Evolutionary conservation across 2,797 vertebrate genomes (phyloP).

Genomic region (Muscicapa comitata): DNA sequence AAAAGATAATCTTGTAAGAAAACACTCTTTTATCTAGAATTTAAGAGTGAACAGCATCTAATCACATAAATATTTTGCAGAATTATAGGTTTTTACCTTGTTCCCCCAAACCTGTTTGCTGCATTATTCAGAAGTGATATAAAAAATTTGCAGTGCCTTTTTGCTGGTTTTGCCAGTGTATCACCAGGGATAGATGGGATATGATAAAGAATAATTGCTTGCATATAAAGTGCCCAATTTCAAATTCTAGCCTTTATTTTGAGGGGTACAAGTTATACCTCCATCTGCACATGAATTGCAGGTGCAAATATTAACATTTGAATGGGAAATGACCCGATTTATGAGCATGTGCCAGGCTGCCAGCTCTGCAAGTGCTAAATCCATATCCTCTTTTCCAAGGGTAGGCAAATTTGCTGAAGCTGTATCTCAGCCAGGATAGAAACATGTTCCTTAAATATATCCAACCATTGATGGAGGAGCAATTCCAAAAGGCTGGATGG

Average conservation of each 20-base stretch:
- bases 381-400: not conserved
- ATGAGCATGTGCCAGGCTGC: not conserved
- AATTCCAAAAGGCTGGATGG: not conserved
- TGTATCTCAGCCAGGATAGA: not conserved
- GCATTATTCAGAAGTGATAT: not conserved
- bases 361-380: constrained; percentile 6
- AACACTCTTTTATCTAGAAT: not conserved
- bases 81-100: not conserved
- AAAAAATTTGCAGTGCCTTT: not conserved
- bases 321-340: constrained; percentile 26
- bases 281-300: constrained; percentile 48
- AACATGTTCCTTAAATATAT: not conserved
- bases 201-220: not conserved
- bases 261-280: constrained; percentile 13
- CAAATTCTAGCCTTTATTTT: constrained; percentile 5
- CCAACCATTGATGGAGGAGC: not conserved
- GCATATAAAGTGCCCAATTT: constrained; percentile 8
- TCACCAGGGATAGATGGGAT: not conserved
- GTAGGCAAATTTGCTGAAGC: not conserved
- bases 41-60: not conserved
- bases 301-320: constrained; percentile 43
- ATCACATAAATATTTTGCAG: not conserved
- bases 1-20: not conserved
- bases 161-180: not conserved
- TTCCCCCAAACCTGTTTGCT: not conserved